A percentile compares a stretch with the other conserved stretches of the same genome.
These are phyloP conservation scores for Porites australiensis DNA, from an alignment of 64 coral and sea anemone species.

Conservation along the genomic window DNA sequence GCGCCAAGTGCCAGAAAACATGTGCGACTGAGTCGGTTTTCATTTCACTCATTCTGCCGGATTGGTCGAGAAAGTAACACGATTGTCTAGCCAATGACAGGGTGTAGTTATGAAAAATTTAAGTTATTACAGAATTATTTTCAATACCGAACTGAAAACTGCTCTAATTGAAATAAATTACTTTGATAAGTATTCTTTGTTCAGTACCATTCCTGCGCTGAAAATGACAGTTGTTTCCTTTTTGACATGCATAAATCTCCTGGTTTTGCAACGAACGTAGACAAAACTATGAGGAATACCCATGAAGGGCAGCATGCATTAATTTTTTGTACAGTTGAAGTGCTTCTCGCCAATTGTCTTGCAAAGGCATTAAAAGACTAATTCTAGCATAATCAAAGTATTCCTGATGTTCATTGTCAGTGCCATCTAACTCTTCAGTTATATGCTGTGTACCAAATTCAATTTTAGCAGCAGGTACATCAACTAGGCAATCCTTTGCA, in stretches of 20 bases:
- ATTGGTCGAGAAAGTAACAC: no score
- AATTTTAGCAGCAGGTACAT: constrained; percentile 21
- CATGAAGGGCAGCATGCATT: constrained; percentile 43
- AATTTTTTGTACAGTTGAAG: constrained; percentile 53
- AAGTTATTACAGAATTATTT: no score
- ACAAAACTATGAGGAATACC: constrained; percentile 16
- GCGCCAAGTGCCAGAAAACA: no score
- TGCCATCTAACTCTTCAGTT: constrained; percentile 43
- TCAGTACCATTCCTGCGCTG: no score
- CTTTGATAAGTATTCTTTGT: no score
- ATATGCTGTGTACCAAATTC: constrained; percentile 47
- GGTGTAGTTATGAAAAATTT: no score
- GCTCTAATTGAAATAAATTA: no score
- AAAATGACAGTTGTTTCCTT: no score
- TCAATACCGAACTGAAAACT: no score
- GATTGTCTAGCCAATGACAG: no score
- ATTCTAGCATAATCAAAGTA: constrained; percentile 63
- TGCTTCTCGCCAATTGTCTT: constrained; percentile 54
- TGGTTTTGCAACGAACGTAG: not conserved
- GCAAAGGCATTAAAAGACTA: constrained; percentile 19
- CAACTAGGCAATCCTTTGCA: constrained; percentile 52
- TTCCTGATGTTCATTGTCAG: constrained; percentile 49
- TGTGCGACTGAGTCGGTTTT: no score
- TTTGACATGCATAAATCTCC: not conserved
- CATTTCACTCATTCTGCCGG: no score